Evolutionary conservation across 2,113 vertebrate genomes (phyloP).

Genomic region (Grallaria varia): DNA sequence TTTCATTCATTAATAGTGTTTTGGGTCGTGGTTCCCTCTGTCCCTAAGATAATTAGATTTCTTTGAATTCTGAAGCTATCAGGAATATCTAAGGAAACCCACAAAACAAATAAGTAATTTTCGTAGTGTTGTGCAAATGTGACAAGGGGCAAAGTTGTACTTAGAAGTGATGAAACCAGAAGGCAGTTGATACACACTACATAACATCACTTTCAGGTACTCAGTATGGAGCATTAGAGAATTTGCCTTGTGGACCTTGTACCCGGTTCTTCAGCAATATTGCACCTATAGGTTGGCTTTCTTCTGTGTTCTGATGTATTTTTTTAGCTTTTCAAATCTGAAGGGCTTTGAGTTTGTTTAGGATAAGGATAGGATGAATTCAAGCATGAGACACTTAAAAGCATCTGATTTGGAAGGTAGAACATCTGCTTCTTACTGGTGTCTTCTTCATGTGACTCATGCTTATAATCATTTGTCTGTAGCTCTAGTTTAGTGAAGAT

Average conservation of each 20-base stretch:
- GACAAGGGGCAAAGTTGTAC: neutral
- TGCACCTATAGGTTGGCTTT: neutral
- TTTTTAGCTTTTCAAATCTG: neutral
- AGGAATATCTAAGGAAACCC: neutral
- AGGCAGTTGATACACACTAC: fast-evolving
- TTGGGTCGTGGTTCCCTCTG: neutral
- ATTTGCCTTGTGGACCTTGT: neutral
- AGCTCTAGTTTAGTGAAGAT: neutral
- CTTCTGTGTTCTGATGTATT: neutral
- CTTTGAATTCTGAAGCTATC: neutral
- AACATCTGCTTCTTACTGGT: neutral
- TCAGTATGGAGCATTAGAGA: neutral
- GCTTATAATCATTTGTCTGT: neutral
- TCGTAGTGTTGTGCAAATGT: neutral
- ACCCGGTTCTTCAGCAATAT: neutral
- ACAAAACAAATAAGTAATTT: neutral
- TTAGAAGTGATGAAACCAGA: neutral
- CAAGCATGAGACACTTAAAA: neutral
- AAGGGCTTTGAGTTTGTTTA: neutral
- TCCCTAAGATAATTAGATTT: neutral
- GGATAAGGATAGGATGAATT: neutral
- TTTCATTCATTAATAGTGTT: neutral
- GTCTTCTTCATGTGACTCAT: neutral
- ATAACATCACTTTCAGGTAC: fast-evolving
- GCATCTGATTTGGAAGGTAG: neutral